Base-by-base conservation (phyloP, 2,888 invertebrate species). In the Fissipunctia ypsillon region DNA sequence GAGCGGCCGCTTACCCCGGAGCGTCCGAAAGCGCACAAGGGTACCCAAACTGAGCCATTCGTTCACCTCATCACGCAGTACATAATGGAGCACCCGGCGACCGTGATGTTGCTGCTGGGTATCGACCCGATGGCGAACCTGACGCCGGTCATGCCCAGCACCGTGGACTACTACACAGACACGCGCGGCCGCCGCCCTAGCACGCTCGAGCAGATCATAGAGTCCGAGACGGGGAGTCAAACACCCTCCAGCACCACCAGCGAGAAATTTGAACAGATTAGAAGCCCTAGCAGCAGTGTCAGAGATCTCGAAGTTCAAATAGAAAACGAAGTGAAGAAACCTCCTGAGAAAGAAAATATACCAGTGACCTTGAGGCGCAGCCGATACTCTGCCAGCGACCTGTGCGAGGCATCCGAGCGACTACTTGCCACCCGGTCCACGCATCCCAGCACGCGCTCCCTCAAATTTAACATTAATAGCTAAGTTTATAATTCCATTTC, bases 101-200 rank as follows among this genome's bases (percentile, higher is more conserved):
- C 97, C 35, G 98, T 98, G 28, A 96, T 98, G 92, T 96, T 97
- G 54, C 97, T 98, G 52, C 95, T 98, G 61, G 98, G 98, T 16
- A 95, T 98, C 73, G 97, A 98, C 87, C 97, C 98, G 4, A 95
- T 95, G 92, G 96, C 93, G 61, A 93, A 92, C 80, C 86, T 96
- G 3, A 84, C 94, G 6, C 94, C 95, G 0, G 94, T 93, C 78
- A 85, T 96, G 91, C 87, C 96, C 76, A 81, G 96, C 74, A 35
- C 96, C 68, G 87, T 96, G 79, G 95, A 97, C 88, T 95, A 97
- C 92, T 90, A 94, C 91, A 54, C 78, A 0, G 91, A 96, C 90
- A 83, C 96, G 60, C 87, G 94, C 81, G 86, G 94, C 72, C 88
- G 96, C 72, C 84, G 96, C 78, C 91, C 96, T 80, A 93, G 95